Percentiles rank a stretch among this genome's conserved stretches.
Conservation (phyloP, 2,888 invertebrate species). For the Lasioglossum calceatum region DNA sequence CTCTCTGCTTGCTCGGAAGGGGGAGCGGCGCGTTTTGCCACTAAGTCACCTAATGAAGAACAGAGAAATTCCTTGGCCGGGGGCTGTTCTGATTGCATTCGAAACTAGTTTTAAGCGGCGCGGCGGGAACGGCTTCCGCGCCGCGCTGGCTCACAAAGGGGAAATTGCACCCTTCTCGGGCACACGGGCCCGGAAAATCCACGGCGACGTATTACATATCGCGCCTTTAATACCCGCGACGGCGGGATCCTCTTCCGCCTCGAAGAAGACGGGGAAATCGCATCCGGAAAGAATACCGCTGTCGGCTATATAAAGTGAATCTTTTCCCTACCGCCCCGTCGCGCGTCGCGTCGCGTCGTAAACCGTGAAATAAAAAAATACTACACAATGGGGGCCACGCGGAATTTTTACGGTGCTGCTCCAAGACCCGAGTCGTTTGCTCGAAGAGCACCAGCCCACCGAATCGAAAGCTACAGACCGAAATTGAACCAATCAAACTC, state of each 20-base stretch:
- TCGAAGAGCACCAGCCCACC: neutral
- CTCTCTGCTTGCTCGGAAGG: neutral
- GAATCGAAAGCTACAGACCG: neutral
- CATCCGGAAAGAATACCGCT: constrained; percentile 9
- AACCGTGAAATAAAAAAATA: neutral
- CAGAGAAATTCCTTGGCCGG: constrained; percentile 12
- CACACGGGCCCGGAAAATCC: constrained; percentile 30
- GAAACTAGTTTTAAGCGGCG: constrained; percentile 37
- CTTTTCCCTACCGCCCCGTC: neutral
- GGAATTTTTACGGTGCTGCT: neutral
- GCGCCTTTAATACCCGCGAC: constrained; percentile 23
- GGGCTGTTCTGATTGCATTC: constrained; percentile 33
- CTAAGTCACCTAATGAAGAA: constrained; percentile 36
- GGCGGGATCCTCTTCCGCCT: neutral
- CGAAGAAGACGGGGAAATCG: neutral
- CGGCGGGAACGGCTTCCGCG: too few species aligned
- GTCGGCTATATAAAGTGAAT: constrained; percentile 3
- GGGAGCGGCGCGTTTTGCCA: constrained; percentile 1
- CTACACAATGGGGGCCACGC: neutral
- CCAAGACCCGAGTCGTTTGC: neutral
- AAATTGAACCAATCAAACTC: neutral
- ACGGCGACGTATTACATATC: constrained; percentile 24
- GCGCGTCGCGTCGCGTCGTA: neutral
- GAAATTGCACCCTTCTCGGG: constrained; percentile 32
- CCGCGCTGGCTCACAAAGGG: neutral